Percentiles rank a stretch among this genome's conserved stretches.
Conservation (phyloP, 2,888 invertebrate species). For the Teinopalpus imperialis region DNA sequence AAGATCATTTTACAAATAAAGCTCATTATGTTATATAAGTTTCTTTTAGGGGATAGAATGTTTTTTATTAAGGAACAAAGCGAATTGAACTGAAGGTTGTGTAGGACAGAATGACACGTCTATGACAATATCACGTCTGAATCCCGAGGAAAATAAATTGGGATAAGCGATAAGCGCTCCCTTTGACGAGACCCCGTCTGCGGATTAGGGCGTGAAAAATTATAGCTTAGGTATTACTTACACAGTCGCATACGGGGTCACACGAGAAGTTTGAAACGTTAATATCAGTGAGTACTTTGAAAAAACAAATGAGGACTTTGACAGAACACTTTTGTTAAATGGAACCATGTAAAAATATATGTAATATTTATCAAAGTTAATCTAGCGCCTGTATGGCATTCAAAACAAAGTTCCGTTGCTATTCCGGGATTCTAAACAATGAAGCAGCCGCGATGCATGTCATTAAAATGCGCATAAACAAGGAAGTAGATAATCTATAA, state of each 20-base stretch:
- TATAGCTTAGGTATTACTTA: conserved; percentile 56
- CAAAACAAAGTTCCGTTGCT: conserved; percentile 1
- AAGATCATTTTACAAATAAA: too few species aligned
- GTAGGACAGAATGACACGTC: conserved; percentile 40
- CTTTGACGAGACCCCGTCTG: conserved; percentile 75
- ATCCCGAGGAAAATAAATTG: conserved; percentile 75
- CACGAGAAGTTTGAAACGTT: conserved; percentile 51
- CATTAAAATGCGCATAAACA: conserved; percentile 16
- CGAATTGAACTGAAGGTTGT: conserved; percentile 10
- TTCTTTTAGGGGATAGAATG: too few species aligned
- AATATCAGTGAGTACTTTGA: conserved; percentile 13
- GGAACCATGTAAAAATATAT: too few species aligned
- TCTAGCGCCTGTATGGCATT: neutral
- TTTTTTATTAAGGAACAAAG: conserved; percentile 8
- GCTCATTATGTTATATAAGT: too few species aligned
- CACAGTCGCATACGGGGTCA: conserved; percentile 41
- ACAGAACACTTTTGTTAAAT: too few species aligned
- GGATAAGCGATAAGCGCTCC: conserved; percentile 73
- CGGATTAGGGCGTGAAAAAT: conserved; percentile 79
- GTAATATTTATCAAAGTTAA: neutral
- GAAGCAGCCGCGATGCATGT: conserved; percentile 19
- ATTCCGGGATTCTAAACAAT: conserved; percentile 13
- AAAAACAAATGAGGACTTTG: too few species aligned
- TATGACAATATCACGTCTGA: conserved; percentile 66
- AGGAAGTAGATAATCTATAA: conserved; percentile 17